Evolutionary conservation across 1,140 invertebrate genomes (phyloP).

Genomic region (Paralvinella palmiformis): DNA sequence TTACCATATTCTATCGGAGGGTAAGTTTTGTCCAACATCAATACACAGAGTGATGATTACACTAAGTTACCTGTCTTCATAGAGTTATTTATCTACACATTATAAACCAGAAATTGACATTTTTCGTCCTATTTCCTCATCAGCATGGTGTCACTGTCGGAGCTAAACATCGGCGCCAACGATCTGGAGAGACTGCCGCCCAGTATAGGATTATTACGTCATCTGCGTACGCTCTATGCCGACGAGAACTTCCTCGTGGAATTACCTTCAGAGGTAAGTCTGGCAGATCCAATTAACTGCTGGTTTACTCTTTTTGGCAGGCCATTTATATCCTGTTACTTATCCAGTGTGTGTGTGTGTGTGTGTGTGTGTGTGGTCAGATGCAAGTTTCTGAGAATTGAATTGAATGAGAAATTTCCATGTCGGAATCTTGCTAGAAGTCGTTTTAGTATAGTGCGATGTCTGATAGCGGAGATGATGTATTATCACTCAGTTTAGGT

Average conservation of each 20-base stretch:
- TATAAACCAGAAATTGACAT: background rate
- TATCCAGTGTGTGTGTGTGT: too few species aligned
- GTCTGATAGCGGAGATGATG: too few species aligned
- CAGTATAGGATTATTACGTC: constrained; percentile 85
- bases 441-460: too few species aligned
- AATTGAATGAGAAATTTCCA: too few species aligned
- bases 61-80: background rate
- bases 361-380: too few species aligned
- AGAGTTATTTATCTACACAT: background rate
- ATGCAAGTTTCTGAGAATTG: too few species aligned
- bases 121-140: constrained; percentile 48
- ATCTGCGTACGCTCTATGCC: constrained; percentile 87
- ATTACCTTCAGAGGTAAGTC: constrained; percentile 76
- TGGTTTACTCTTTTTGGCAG: background rate
- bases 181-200: constrained; percentile 77
- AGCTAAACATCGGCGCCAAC: constrained; percentile 95
- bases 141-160: constrained; percentile 93
- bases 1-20: constrained; percentile 66
- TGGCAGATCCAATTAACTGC: background rate
- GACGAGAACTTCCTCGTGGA: constrained; percentile 94
- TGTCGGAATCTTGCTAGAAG: too few species aligned
- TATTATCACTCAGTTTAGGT: too few species aligned
- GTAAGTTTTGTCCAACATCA: constrained; percentile 41
- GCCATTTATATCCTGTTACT: too few species aligned
- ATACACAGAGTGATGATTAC: background rate